Percentiles rank a stretch among this genome's conserved stretches.
Evolutionary conservation across 2,888 invertebrate genomes (phyloP).

Genomic region (Prionchulus punctatus): DNA sequence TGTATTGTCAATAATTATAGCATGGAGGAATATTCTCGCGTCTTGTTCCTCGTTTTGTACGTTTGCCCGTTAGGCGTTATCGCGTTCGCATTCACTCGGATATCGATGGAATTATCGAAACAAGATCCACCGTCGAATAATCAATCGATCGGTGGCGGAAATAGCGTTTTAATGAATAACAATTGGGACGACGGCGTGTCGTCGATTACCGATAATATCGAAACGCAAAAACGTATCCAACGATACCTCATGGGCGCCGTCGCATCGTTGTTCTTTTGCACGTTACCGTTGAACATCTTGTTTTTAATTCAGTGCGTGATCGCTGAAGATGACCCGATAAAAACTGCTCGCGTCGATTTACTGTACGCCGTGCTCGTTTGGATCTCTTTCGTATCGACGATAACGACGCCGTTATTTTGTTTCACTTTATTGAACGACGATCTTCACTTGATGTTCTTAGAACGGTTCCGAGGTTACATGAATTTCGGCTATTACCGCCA

Average conservation of each 20-base stretch:
- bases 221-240: not conserved
- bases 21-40: not conserved
- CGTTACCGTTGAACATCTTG: not conserved
- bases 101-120: not conserved
- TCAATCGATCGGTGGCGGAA: not conserved
- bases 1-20: not conserved
- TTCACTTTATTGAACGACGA: too few relatives aligned
- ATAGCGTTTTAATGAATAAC: not conserved
- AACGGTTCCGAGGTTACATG: too few relatives aligned
- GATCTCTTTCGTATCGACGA: not conserved
- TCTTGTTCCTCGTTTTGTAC: not conserved
- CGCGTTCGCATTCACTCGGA: not conserved
- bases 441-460: too few relatives aligned
- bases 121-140: not conserved
- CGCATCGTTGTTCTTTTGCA: not conserved
- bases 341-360: not conserved
- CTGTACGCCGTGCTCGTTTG: not conserved
- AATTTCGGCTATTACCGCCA: too few relatives aligned
- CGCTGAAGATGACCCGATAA: not conserved
- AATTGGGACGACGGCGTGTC: too few relatives aligned
- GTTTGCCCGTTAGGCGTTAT: not conserved
- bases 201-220: not conserved
- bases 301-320: not conserved
- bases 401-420: too few relatives aligned
- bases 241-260: not conserved